Conservation (phyloP, 2,888 invertebrate genomes). For the Scaptomyza caliginosa region DNA sequence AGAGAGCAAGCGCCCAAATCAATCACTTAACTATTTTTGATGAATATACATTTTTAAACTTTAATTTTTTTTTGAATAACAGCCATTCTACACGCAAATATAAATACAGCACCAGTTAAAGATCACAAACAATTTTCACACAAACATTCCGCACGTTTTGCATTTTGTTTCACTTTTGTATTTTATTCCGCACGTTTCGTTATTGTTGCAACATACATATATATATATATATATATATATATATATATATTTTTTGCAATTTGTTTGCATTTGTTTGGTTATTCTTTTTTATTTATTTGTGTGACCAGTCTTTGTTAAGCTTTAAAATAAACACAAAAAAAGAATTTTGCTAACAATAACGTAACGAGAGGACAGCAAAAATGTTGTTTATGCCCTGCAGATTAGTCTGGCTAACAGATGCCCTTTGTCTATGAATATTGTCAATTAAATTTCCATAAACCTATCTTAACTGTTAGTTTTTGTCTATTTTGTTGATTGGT, state of each 20-base stretch:
- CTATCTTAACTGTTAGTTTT: background rate
- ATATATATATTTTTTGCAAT: conserved; percentile 41
- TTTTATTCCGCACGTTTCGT: conserved; percentile 54
- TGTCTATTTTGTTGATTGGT: background rate
- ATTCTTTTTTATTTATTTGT: background rate
- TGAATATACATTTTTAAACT: background rate
- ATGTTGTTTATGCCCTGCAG: conserved; percentile 39
- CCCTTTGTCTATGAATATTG: conserved; percentile 29
- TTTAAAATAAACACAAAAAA: conserved; percentile 42
- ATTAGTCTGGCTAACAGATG: conserved; percentile 46
- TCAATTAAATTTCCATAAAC: background rate
- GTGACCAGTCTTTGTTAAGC: conserved; percentile 18
- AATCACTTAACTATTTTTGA: conserved; percentile 62
- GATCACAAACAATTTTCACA: conserved; percentile 29
- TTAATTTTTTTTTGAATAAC: conserved; percentile 38
- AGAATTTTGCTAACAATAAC: conserved; percentile 48
- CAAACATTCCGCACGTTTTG: conserved; percentile 38
- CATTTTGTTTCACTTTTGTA: conserved; percentile 16
- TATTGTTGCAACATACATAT: conserved; percentile 30
- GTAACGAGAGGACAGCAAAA: conserved; percentile 12
- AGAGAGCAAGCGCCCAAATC: conserved; percentile 47
- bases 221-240: conserved; percentile 33
- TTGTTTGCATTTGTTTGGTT: conserved; percentile 14
- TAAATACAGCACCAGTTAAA: conserved; percentile 10
- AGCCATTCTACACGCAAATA: conserved; percentile 37